Conservation (phyloP, 1,140 invertebrate genomes). For the Plectus sambesii region DNA sequence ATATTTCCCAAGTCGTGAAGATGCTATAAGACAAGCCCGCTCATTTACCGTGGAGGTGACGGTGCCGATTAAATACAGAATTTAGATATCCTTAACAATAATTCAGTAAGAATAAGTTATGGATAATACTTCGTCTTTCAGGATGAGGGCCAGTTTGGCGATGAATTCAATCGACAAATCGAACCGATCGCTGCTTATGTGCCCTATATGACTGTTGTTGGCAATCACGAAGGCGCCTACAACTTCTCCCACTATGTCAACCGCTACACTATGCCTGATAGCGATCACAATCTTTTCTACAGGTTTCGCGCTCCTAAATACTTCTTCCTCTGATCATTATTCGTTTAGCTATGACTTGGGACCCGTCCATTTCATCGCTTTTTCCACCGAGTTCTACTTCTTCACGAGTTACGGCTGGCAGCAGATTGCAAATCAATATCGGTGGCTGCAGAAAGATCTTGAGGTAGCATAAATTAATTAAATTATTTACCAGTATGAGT, state of each 20-base stretch:
- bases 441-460: conserved; percentile 76
- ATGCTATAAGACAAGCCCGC: conserved; percentile 2
- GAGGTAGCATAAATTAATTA: conserved; percentile 12
- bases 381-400: conserved; percentile 91
- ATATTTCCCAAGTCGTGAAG: no score
- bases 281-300: conserved; percentile 16
- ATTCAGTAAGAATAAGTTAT: no score
- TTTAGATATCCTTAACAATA: no score
- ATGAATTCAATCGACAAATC: conserved; percentile 76
- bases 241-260: conserved; percentile 9
- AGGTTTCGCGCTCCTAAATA: no score
- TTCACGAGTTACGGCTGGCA: conserved; percentile 67
- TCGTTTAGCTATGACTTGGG: conserved; percentile 63
- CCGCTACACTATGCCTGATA: conserved; percentile 9
- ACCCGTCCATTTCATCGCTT: conserved; percentile 73
- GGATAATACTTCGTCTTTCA: conserved; percentile 55
- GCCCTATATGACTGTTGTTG: conserved; percentile 78
- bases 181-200: conserved; percentile 68
- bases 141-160: conserved; percentile 63
- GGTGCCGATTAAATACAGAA: no score
- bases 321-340: no score
- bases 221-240: conserved; percentile 67
- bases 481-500: no score
- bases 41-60: conserved; percentile 51
- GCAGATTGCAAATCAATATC: conserved; percentile 68